Conservation (phyloP, 2,113 vertebrate species). For the Carettochelys insculpta region DNA sequence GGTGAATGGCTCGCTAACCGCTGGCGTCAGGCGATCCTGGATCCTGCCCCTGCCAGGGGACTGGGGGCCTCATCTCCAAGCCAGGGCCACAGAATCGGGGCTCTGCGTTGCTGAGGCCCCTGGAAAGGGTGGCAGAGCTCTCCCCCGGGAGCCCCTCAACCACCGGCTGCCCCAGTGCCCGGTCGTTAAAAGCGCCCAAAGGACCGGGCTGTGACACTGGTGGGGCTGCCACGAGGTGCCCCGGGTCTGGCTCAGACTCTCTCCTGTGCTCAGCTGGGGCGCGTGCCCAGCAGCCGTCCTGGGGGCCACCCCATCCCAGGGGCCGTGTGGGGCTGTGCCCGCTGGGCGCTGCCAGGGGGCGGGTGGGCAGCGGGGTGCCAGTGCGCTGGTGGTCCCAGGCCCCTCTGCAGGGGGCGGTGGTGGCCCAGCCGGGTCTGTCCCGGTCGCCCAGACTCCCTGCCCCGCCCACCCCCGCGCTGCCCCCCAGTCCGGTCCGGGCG, state of each 20-base stretch:
- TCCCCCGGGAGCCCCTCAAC: not conserved
- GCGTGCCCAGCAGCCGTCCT: too few relatives aligned
- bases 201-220: not conserved
- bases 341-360: too few relatives aligned
- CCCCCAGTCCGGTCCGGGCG: slow-evolving; percentile 36
- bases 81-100: not conserved
- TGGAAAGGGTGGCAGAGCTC: not conserved
- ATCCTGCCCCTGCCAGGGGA: too few relatives aligned
- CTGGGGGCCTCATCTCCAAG: not conserved
- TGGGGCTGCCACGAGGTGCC: too few relatives aligned
- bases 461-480: not conserved
- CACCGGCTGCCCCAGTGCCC: not conserved
- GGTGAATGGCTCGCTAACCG: not conserved
- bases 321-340: too few relatives aligned
- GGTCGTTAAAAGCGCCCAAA: not conserved
- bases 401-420: too few relatives aligned
- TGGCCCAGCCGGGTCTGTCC: not conserved
- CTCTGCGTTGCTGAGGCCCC: not conserved
- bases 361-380: too few relatives aligned
- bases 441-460: not conserved
- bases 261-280: too few relatives aligned
- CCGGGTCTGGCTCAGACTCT: too few relatives aligned
- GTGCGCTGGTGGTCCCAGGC: not conserved
- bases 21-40: too few relatives aligned
- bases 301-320: too few relatives aligned